Percentiles rank a stretch among this genome's conserved stretches.
phyloP scores from a whole-genome alignment of 1,140 invertebrate species.

The Caenorhabditis remanei region DNA sequence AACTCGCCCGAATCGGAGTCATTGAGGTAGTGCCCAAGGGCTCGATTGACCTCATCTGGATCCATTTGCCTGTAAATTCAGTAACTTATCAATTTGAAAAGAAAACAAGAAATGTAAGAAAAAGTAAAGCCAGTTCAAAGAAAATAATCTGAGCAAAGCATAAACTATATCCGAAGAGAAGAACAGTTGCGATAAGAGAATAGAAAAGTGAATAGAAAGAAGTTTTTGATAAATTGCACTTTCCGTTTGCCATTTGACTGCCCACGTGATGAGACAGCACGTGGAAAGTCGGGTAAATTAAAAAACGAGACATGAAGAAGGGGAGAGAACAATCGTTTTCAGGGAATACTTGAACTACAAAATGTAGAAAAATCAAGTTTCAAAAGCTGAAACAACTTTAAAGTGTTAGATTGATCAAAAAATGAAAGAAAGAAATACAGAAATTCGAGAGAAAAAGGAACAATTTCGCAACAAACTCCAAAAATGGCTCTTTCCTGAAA shows the following conservation, averaged over 20 bases:
- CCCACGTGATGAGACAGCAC: constrained; percentile 40
- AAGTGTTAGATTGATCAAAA: not conserved
- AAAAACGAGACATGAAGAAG: constrained; percentile 21
- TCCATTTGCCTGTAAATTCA: constrained; percentile 46
- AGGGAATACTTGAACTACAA: not conserved
- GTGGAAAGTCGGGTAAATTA: constrained; percentile 4
- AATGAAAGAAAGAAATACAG: not conserved
- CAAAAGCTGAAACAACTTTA: not conserved
- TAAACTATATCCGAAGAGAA: not conserved
- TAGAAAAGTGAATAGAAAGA: not conserved
- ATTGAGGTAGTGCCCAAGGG: constrained; percentile 56
- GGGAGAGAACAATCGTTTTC: not conserved
- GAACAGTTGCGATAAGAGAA: constrained; percentile 22
- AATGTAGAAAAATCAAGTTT: not conserved
- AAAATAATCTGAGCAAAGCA: not conserved
- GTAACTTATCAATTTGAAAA: too few species aligned
- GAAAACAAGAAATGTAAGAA: too few species aligned
- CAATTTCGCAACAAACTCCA: constrained; percentile 42
- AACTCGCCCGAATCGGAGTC: constrained; percentile 29
- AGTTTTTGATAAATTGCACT: constrained; percentile 42
- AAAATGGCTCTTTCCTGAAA: constrained; percentile 1
- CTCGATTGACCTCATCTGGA: constrained; percentile 52
- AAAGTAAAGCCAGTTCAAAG: too few species aligned
- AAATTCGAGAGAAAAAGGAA: not conserved
- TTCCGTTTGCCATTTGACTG: constrained; percentile 44